Percentiles rank a stretch among this genome's conserved stretches.
These are phyloP conservation scores for Casuarius casuarius DNA, from an alignment of 2,113 vertebrate species.

Conservation along the genomic window DNA sequence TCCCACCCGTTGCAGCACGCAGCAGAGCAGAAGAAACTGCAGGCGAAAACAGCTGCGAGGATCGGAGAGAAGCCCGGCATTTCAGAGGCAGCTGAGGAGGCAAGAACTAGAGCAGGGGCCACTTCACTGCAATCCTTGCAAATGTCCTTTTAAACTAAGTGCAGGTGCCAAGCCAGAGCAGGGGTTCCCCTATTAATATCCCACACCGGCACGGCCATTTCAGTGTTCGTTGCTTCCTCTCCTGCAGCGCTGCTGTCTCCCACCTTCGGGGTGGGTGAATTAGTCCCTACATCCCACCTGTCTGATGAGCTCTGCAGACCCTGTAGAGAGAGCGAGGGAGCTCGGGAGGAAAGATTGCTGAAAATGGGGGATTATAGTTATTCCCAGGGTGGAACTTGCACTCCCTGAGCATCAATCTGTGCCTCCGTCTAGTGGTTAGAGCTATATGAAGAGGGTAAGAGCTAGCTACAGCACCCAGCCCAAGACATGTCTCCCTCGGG, in stretches of 20 bases:
- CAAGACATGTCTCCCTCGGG: neutral
- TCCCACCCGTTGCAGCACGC: neutral
- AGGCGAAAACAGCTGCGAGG: neutral
- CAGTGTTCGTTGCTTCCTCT: neutral
- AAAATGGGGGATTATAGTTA: neutral
- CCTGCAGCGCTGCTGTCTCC: neutral
- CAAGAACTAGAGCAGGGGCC: neutral
- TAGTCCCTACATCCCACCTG: neutral
- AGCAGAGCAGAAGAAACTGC: neutral
- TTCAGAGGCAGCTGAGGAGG: neutral
- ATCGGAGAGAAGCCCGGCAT: neutral
- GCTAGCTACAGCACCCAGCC: neutral
- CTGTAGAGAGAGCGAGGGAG: neutral
- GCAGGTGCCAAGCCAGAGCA: neutral
- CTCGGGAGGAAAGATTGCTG: neutral
- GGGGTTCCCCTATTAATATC: neutral
- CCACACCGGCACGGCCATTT: neutral
- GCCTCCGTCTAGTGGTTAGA: conserved; percentile 6
- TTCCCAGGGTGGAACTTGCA: neutral
- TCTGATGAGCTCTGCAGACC: neutral
- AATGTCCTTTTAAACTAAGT: neutral
- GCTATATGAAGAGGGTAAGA: neutral
- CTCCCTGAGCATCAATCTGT: neutral
- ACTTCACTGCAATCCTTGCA: neutral
- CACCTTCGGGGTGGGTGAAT: neutral